Evolutionary conservation across 30 jellyfish, hydroid and myxozoan genomes (phyloP).

Genomic region (Pelagia noctiluca): DNA sequence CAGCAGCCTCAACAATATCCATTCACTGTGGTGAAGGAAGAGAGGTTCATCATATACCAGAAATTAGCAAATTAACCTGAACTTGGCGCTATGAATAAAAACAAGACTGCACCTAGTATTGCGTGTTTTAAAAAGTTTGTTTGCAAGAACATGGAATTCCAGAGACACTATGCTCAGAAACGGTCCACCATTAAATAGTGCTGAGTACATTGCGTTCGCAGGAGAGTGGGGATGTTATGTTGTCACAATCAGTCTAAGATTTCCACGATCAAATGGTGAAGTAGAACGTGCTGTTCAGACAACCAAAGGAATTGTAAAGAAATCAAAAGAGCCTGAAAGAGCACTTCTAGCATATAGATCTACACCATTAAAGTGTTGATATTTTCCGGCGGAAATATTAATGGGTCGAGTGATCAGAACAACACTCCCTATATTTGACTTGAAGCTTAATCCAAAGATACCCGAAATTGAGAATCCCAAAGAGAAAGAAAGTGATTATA

Average conservation of each 20-base stretch:
- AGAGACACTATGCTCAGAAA: slow-evolving; percentile 57
- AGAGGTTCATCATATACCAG: too few species aligned
- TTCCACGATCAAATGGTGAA: slow-evolving; percentile 66
- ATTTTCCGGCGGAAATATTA: slow-evolving; percentile 37
- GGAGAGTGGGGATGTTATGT: slow-evolving; percentile 41
- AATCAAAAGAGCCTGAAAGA: slow-evolving; percentile 45
- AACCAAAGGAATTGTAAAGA: slow-evolving; percentile 34
- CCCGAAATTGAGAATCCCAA: slow-evolving; percentile 30
- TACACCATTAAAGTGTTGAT: slow-evolving; percentile 57
- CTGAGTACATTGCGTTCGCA: slow-evolving; percentile 37
- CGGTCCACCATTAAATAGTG: slow-evolving; percentile 41
- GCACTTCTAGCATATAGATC: slow-evolving; percentile 69
- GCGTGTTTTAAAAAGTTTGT: slow-evolving; percentile 13
- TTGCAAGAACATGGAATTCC: slow-evolving; percentile 66
- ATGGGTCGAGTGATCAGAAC: slow-evolving; percentile 50
- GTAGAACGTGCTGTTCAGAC: slow-evolving; percentile 73
- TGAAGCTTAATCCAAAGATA: slow-evolving; percentile 11
- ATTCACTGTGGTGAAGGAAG: too few species aligned
- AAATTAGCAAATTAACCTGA: too few species aligned
- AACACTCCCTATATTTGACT: slow-evolving; percentile 21
- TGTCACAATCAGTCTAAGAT: slow-evolving; percentile 53
- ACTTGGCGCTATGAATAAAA: slow-evolving; percentile 38
- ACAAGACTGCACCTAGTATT: slow-evolving; percentile 20
- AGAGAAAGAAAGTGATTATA: slow-evolving; percentile 24
- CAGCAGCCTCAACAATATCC: too few species aligned